phyloP scores from a whole-genome alignment of 1,140 invertebrate genomes.

The Halyomorpha halys region DNA sequence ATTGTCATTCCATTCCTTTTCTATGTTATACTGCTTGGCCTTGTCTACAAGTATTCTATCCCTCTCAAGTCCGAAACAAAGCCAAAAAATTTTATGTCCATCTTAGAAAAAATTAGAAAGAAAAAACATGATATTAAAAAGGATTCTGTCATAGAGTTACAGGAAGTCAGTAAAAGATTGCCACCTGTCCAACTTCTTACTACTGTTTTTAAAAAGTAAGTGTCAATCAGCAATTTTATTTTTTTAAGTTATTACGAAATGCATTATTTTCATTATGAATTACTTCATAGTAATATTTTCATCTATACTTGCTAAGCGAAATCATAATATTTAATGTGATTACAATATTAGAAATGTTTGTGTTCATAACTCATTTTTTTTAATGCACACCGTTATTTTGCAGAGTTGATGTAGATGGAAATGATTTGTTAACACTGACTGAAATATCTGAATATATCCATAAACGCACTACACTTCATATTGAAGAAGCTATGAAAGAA shows the following conservation, averaged over 20 bases:
- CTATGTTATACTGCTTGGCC: conserved; percentile 13
- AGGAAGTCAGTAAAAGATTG: conserved; percentile 13
- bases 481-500: conserved; percentile 55
- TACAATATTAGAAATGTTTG: too few relatives aligned
- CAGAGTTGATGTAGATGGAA: conserved; percentile 56
- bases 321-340: too few relatives aligned
- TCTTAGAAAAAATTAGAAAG: neutral
- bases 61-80: conserved; percentile 14
- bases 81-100: conserved; percentile 4
- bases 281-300: too few relatives aligned
- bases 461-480: conserved; percentile 61
- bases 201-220: conserved; percentile 21
- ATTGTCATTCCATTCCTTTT: conserved; percentile 18
- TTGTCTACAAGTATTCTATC: conserved; percentile 1
- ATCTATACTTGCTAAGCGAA: too few relatives aligned
- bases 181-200: conserved; percentile 20
- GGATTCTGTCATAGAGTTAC: neutral
- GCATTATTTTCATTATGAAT: too few relatives aligned
- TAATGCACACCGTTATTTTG: conserved; percentile 26
- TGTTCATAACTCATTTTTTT: too few relatives aligned
- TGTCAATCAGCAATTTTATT: neutral
- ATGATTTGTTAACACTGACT: conserved; percentile 48
- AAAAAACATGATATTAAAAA: conserved; percentile 3
- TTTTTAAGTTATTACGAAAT: too few relatives aligned
- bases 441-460: conserved; percentile 65